Conservation (phyloP, 2,113 vertebrate species). For the Crotophaga sulcirostris region DNA sequence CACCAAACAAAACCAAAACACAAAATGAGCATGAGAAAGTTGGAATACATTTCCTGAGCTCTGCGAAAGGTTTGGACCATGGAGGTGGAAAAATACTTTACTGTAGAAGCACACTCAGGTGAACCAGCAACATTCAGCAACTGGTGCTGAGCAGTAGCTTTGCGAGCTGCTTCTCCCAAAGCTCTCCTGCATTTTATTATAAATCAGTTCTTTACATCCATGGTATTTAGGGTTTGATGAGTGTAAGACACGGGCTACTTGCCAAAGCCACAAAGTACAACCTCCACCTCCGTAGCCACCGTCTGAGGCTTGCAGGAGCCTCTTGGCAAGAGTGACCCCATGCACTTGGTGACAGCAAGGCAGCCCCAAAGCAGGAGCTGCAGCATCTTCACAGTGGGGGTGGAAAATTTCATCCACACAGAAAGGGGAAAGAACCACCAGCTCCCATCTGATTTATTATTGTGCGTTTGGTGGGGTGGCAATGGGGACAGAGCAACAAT, state of each 20-base stretch:
- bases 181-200: not conserved
- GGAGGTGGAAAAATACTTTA: not conserved
- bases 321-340: not conserved
- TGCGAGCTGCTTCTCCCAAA: not conserved
- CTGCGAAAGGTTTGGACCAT: not conserved
- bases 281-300: not conserved
- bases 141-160: not conserved
- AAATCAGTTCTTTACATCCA: not conserved
- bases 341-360: not conserved
- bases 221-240: not conserved
- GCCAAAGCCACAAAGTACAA: not conserved
- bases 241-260: not conserved
- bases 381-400: not conserved
- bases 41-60: not conserved
- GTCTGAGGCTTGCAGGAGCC: not conserved
- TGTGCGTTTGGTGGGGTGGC: not conserved
- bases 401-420: not conserved
- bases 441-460: not conserved
- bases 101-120: not conserved
- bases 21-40: not conserved
- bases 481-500: accelerated
- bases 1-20: no score
- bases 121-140: not conserved
- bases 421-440: not conserved
- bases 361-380: not conserved